Evolutionary conservation across 2,113 vertebrate species (phyloP), one percentile per base, ranked within the genome.

Genomic region (Coptodon rendalli): DNA sequence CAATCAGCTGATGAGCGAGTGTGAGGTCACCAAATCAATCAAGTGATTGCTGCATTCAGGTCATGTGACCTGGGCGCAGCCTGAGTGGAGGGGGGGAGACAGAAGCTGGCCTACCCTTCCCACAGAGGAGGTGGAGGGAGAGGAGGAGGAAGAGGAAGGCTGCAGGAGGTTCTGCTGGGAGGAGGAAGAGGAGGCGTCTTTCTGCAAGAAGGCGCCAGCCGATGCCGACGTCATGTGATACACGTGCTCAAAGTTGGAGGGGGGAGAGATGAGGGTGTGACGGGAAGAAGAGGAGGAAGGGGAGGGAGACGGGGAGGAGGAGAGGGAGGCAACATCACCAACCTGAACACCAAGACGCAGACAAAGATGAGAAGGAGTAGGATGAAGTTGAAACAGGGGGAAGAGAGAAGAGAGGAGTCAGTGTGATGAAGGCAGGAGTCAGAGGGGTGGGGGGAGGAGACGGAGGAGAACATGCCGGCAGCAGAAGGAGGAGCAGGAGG

Each of bases 201-300:
- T 97, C 96, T 97, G 96, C 88, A 98, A 96, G 96, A 96, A 97
- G 95, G 96, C 95, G 93, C 96, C 97, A 85, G 97, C 96, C 94
- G 97, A 97, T 86, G 95, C 40, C 93, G 93, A 93, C 87, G 95
- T 98, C 96, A 97, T 97, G 95, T 97, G 97, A 97, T 94, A 97
- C 92, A 97, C 81, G 95, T 97, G 97, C 95, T 97, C 97, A 97
- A 97, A 97, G 96, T 96, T 96, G 97, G 96, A 96, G 94, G 97
- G 97, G 94, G 96, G 96, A 92, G 97, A 96, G 93, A 98, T 94
- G 96, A 96, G 96, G 96, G 96, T 96, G 94, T 96, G 97, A 85
- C 76, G 89, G 96, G 95, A 97, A 94, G 96, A 97, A 92, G 96
- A 97, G 90, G 95, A 96, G 93, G 95, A 96, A 93, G 96, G 84